Percentiles rank a stretch among this genome's conserved stretches.
Conservation (phyloP, 2,797 vertebrate genomes). For the Clarias platycephalus region DNA sequence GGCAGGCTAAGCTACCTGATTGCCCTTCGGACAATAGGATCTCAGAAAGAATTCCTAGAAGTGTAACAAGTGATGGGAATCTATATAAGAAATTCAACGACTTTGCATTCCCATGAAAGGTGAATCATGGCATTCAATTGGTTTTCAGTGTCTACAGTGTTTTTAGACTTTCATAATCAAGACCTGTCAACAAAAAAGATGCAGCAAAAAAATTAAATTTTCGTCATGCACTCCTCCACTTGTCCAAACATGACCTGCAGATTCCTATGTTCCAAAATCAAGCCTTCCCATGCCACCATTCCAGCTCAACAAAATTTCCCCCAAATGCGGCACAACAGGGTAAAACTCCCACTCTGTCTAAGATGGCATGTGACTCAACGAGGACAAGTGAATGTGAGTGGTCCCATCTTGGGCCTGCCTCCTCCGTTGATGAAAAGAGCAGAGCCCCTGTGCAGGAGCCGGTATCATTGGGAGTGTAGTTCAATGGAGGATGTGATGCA, state of each 20-base stretch:
- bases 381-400: conserved; percentile 29
- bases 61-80: neutral
- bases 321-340: neutral
- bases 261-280: neutral
- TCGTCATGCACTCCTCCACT: neutral
- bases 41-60: conserved; percentile 7
- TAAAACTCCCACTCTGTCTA: conserved; percentile 3
- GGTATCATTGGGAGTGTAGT: conserved; percentile 40
- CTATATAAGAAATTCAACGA: neutral
- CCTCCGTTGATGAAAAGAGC: conserved; percentile 38
- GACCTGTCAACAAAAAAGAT: neutral
- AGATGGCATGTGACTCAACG: conserved; percentile 5
- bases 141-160: neutral
- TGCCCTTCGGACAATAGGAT: conserved; percentile 9
- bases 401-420: conserved; percentile 20
- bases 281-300: conserved; percentile 16
- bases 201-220: neutral
- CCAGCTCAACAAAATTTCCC: conserved; percentile 3
- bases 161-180: neutral
- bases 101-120: conserved; percentile 1
- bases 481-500: conserved; percentile 49
- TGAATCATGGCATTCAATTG: conserved; percentile 3
- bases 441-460: conserved; percentile 34
- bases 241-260: conserved; percentile 5
- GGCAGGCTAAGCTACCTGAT: conserved; percentile 12